Base-by-base conservation (phyloP, 2,113 vertebrate species). In the Panthera leo region DNA sequence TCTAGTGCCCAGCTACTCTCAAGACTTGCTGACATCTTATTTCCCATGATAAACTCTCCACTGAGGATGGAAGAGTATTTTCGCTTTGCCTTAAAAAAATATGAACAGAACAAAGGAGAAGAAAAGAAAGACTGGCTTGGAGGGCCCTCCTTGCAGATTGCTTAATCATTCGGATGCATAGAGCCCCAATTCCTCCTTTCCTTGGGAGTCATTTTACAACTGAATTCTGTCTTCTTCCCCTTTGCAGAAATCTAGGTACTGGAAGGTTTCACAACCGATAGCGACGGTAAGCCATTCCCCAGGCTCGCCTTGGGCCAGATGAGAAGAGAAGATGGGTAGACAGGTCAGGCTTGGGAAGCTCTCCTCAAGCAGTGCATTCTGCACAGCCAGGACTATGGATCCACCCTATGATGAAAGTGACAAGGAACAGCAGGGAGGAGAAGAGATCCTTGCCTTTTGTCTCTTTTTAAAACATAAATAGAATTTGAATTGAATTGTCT, bases 1-100 rank as follows among this genome's bases (percentile, higher is more conserved):
- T 51, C 78, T 53, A 67, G 78, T 25, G 14, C 42, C 53, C 55
- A 83, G 61, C 73, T 71, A 79, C 45, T 93, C 83, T 93, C 79
- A 93, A 88, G 65, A 83, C 85, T 89, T 97, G 94, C 27, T 96
- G 71, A 93, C 85, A 86, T 85, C 73, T 95, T 89, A 87, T 70
- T 97, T 42, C 39, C 75, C 14, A 63, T 75, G 78, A 95, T 55
- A 89, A 84, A 93, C 34, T 70, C 75, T 91, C 68, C 83, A 79
- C 0, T 42, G 39, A 70, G 45, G 61, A 82, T 15, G n/a, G 65
- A 84, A 67, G 88, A 27, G n/a, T 61, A 55, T 45, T 79, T 98
- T 88, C 88, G n/a, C 39, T 85, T 96, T 90, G 68, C 18, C 21
- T 94, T 91, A 87, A 29, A 88, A 86, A 68, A 95, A 89, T 16